A percentile compares a stretch with the other conserved stretches of the same genome.
These are phyloP conservation scores for Oligia strigilis DNA, from an alignment of 2,888 invertebrate species.

Conservation along the genomic window DNA sequence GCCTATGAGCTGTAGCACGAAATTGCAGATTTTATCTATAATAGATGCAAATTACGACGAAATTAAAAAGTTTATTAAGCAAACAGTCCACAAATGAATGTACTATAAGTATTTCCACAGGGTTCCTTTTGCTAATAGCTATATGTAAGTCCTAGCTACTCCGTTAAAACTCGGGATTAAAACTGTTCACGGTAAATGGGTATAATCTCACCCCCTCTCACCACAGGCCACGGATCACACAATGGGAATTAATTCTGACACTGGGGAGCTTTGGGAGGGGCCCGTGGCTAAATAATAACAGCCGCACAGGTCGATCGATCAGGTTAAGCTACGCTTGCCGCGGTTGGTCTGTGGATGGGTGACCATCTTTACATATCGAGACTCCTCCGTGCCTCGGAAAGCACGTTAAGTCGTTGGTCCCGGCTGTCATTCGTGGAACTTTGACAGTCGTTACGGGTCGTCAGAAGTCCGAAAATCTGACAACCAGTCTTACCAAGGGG, in stretches of 20 bases:
- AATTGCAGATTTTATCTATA: too few relatives aligned
- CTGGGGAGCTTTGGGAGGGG: slow-evolving; percentile 43
- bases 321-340: too few relatives aligned
- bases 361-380: too few relatives aligned
- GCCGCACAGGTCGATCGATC: too few relatives aligned
- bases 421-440: too few relatives aligned
- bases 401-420: too few relatives aligned
- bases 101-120: not conserved
- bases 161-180: slow-evolving; percentile 53
- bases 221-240: slow-evolving; percentile 56
- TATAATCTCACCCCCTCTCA: slow-evolving; percentile 57
- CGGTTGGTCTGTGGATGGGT: too few relatives aligned
- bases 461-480: too few relatives aligned
- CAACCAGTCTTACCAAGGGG: too few relatives aligned
- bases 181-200: slow-evolving; percentile 55
- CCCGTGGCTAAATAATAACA: too few relatives aligned
- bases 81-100: not conserved
- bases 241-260: slow-evolving; percentile 61
- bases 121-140: not conserved
- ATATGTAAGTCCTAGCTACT: slow-evolving; percentile 6
- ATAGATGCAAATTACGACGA: not conserved
- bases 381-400: too few relatives aligned
- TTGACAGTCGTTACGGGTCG: too few relatives aligned
- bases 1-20: not conserved
- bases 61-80: not conserved